Conservation (phyloP, 2,888 invertebrate species). For the Ochropleura plecta region DNA sequence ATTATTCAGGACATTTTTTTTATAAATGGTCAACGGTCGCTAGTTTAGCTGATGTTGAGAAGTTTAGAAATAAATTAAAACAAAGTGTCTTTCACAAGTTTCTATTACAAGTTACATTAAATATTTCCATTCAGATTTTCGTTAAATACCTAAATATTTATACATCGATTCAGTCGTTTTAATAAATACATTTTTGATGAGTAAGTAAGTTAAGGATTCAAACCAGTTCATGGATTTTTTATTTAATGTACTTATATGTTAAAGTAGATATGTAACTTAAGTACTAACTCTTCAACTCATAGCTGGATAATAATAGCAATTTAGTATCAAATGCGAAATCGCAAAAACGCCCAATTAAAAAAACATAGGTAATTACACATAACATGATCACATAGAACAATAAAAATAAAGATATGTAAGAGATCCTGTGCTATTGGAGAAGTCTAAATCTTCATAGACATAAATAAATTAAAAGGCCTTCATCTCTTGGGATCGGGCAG, state of each 20-base stretch:
- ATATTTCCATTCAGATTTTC: background rate
- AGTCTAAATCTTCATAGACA: background rate
- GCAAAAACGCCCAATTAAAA: background rate
- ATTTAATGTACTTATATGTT: background rate
- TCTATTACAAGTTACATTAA: background rate
- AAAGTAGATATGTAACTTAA: background rate
- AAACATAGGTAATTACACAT: background rate
- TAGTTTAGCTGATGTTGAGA: background rate
- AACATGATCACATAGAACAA: background rate
- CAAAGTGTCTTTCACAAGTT: background rate
- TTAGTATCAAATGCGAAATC: background rate
- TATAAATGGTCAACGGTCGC: too few species aligned
- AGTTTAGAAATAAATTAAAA: background rate
- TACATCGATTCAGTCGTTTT: background rate
- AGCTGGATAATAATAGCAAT: background rate
- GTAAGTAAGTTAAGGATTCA: too few species aligned
- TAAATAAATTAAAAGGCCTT: background rate
- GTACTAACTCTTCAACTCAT: background rate
- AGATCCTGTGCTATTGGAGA: background rate
- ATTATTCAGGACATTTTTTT: too few species aligned
- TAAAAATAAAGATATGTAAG: background rate
- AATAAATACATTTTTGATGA: background rate
- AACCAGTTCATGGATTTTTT: too few species aligned
- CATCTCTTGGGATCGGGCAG: background rate
- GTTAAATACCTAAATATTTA: constrained; percentile 6